These are phyloP conservation scores for Cygnus atratus DNA, from an alignment of 2,113 vertebrate genomes.

Conservation along the genomic window DNA sequence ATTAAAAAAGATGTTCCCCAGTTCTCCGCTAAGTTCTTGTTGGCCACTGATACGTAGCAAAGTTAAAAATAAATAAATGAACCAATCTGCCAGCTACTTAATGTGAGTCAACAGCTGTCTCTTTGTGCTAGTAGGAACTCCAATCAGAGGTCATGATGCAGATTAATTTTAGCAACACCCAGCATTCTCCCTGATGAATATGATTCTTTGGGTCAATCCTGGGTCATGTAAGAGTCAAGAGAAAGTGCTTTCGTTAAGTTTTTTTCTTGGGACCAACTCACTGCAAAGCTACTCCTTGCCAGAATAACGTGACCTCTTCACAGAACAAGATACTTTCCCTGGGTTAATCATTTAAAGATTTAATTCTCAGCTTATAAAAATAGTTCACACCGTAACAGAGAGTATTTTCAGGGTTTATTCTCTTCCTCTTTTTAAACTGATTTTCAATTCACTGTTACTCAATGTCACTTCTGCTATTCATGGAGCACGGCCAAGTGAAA, in stretches of 20 bases:
- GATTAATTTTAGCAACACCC: constrained; percentile 56
- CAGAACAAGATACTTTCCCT: constrained; percentile 3
- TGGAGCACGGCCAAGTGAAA: constrained; percentile 72
- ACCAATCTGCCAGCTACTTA: constrained; percentile 21
- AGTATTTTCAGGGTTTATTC: constrained; percentile 63
- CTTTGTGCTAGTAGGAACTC: constrained; percentile 29
- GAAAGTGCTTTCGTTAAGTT: constrained; percentile 22
- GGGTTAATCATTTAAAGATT: constrained; percentile 50
- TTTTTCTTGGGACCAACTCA: neutral
- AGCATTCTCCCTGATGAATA: neutral
- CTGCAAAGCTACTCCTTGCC: neutral
- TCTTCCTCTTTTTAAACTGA: constrained; percentile 63
- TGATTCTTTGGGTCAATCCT: constrained; percentile 42
- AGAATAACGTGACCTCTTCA: neutral
- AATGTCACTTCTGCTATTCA: constrained; percentile 57
- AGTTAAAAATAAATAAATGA: constrained; percentile 13
- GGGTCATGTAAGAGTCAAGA: constrained; percentile 34
- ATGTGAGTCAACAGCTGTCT: constrained; percentile 40
- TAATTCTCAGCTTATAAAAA: constrained; percentile 65
- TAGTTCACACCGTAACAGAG: constrained; percentile 37
- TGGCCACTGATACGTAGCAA: neutral
- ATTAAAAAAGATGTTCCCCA: constrained; percentile 29
- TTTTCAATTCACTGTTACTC: constrained; percentile 69
- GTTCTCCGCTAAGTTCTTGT: constrained; percentile 5
- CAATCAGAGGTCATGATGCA: constrained; percentile 32